Evolutionary conservation across 2,797 vertebrate species (phyloP), one percentile per base, ranked within the genome.

Genomic region (Holocentrus rufus): DNA sequence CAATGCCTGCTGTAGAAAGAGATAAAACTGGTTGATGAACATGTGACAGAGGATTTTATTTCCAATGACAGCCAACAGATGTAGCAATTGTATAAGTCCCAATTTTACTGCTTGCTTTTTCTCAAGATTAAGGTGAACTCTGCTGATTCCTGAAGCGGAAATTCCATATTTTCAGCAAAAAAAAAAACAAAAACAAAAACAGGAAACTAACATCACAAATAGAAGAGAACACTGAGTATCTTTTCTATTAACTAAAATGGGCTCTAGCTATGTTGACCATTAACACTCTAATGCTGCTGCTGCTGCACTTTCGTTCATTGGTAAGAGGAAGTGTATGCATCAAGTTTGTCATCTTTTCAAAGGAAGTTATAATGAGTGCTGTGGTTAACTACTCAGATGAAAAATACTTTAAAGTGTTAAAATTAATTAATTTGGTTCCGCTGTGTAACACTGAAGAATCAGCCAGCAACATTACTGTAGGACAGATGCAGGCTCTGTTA

Each of bases 1-100:
- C 57, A 5, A 59, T 1, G 47, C 47, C 72, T 56, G 58, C 73
- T 74, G 76, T 71, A 31, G 17, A 31, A 17, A 3, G 63, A 53
- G 75, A 82, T 69, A 68, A 39, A 71, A 50, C 8, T 10, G 66
- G 42, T 46, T 17, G 11, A 17, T 47, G 20, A 56, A 20, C 30
- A 47, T 34, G 31, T 52, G 14, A 58, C 20, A 0, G 13, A 10
- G 5, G n/a, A 39, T 56, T 52, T 11, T 23, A 34, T 61, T 62
- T 72, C 52, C 1, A 56, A 11, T 22, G 30, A 50, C 23, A 39
- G 4, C 15, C 20, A 36, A 3, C n/a, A 47, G 49, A 60, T 36
- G 34, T 9, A 49, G 54, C 27, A 36, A 17, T 17, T 62, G 34
- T 42, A 55, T 57, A 74, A 22, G 15, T 15, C 13, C 9, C 34